phyloP scores from a whole-genome alignment of 2,113 vertebrate genomes.

The Junco hyemalis region DNA sequence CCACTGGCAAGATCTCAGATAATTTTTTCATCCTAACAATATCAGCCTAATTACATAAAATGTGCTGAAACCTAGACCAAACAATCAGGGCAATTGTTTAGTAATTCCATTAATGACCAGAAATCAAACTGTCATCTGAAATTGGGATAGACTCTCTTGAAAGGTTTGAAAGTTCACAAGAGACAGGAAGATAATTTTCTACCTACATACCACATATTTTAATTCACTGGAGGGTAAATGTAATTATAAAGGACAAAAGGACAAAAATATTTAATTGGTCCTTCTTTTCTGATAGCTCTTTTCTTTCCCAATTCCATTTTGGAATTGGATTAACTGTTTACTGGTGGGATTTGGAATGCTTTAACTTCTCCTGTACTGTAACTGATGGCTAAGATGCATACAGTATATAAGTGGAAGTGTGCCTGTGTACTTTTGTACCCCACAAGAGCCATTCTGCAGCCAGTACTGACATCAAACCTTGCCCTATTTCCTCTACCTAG shows the following conservation, averaged over 20 bases:
- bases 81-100: background rate
- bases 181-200: background rate
- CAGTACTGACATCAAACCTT: background rate
- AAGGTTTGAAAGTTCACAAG: background rate
- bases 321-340: background rate
- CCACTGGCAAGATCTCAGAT: background rate
- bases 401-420: background rate
- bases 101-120: background rate
- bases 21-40: background rate
- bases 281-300: background rate
- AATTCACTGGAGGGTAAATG: background rate
- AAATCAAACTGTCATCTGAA: background rate
- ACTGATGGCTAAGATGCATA: rapidly evolving
- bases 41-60: background rate
- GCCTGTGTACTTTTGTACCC: background rate
- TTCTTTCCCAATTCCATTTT: background rate
- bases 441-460: background rate
- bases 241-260: background rate
- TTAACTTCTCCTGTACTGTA: background rate
- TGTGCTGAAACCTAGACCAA: background rate
- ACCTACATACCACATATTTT: background rate
- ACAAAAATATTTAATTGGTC: background rate
- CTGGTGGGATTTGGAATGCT: background rate
- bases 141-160: background rate
- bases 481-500: rapidly evolving